Evolutionary conservation across 2,797 vertebrate species (phyloP).

Genomic region (Natrix natrix): DNA sequence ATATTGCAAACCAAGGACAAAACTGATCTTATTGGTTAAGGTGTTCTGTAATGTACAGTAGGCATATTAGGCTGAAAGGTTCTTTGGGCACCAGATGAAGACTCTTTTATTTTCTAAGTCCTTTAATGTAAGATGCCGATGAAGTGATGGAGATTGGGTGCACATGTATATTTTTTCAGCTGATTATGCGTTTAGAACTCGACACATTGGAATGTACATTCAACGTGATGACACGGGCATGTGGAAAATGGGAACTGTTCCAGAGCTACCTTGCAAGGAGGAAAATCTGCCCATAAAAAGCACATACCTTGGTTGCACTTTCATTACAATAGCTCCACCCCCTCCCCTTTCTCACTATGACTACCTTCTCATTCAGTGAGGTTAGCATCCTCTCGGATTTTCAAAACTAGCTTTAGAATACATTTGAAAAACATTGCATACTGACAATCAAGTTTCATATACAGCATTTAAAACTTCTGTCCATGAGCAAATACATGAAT

Average conservation of each 20-base stretch:
- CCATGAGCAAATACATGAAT: neutral
- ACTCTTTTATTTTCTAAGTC: neutral
- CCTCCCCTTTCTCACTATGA: neutral
- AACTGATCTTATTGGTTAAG: neutral
- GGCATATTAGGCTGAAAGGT: neutral
- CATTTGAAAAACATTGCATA: neutral
- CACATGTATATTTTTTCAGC: neutral
- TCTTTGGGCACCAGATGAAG: neutral
- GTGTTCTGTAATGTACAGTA: neutral
- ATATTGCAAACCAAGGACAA: neutral
- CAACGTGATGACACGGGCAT: neutral
- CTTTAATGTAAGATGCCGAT: neutral
- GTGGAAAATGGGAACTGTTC: neutral
- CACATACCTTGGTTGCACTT: neutral
- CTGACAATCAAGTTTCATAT: neutral
- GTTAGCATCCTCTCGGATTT: neutral
- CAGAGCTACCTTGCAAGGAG: neutral
- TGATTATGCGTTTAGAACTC: neutral
- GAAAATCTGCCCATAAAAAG: neutral
- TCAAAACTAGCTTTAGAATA: neutral
- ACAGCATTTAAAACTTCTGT: neutral
- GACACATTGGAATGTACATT: neutral
- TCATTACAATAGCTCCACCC: neutral
- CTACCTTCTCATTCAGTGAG: neutral
- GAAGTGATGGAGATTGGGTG: neutral